Conservation (phyloP, 2,888 invertebrate species). For the Leptinotarsa haldemani region DNA sequence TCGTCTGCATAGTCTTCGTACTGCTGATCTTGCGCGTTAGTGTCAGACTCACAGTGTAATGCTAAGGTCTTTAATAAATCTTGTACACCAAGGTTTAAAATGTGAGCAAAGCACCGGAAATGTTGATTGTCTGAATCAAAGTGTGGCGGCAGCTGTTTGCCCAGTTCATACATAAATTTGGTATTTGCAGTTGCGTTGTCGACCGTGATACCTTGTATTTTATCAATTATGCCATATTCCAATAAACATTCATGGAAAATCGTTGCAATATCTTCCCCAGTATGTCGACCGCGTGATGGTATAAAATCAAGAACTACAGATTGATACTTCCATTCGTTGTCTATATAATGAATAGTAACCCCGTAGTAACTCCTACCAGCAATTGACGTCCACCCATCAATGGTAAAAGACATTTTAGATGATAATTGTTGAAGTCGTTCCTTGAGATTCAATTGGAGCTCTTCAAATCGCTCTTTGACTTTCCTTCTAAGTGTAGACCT, state of each 20-base stretch:
- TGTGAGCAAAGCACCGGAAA: conserved; percentile 53
- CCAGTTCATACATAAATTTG: conserved; percentile 42
- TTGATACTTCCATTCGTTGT: conserved; percentile 45
- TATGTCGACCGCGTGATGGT: conserved; percentile 49
- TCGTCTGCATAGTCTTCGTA: neutral
- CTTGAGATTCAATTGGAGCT: conserved; percentile 17
- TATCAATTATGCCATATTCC: conserved; percentile 41
- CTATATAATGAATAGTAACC: conserved; percentile 51
- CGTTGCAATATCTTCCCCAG: conserved; percentile 49
- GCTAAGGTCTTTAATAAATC: conserved; percentile 36
- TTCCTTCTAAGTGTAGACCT: conserved; percentile 12
- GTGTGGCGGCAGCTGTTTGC: too few species aligned
- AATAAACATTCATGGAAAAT: conserved; percentile 38
- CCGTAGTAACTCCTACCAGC: conserved; percentile 48
- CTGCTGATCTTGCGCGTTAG: too few species aligned
- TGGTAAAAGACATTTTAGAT: conserved; percentile 43
- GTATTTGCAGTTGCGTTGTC: conserved; percentile 48
- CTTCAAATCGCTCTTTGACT: conserved; percentile 15
- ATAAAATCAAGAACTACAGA: conserved; percentile 51
- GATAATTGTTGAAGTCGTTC: conserved; percentile 6
- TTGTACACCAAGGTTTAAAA: conserved; percentile 52
- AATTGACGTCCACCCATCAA: conserved; percentile 52
- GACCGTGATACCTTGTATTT: conserved; percentile 50
- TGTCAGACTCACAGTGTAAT: neutral
- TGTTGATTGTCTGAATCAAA: conserved; percentile 48